phyloP scores from a whole-genome alignment of 2,113 vertebrate species.

The human (Homo sapiens) region GRCh38 chr11:115577001-115577500 shows the following conservation, averaged over 20 bases:
- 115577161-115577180: conserved; percentile 74
- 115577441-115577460: neutral
- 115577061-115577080: neutral
- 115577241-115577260: conserved; percentile 81
- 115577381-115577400: neutral
- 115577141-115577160: conserved; percentile 80
- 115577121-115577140: conserved; percentile 77
- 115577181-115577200: conserved; percentile 63
- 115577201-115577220: conserved; percentile 80
- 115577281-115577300: neutral
- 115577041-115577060: neutral
- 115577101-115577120: conserved; percentile 83
- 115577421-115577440: neutral
- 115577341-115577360: conserved; percentile 44
- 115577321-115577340: neutral
- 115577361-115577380: conserved; percentile 46
- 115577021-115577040: neutral
- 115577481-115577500: conserved; percentile 13
- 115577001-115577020: neutral
- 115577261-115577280: conserved; percentile 70
- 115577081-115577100: conserved; percentile 64
- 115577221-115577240: conserved; percentile 77
- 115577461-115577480: conserved; percentile 27
- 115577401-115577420: conserved; percentile 45
- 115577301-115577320: neutral